Evolutionary conservation across 2,888 invertebrate species (phyloP).

Genomic region (Hypena proboscidalis): DNA sequence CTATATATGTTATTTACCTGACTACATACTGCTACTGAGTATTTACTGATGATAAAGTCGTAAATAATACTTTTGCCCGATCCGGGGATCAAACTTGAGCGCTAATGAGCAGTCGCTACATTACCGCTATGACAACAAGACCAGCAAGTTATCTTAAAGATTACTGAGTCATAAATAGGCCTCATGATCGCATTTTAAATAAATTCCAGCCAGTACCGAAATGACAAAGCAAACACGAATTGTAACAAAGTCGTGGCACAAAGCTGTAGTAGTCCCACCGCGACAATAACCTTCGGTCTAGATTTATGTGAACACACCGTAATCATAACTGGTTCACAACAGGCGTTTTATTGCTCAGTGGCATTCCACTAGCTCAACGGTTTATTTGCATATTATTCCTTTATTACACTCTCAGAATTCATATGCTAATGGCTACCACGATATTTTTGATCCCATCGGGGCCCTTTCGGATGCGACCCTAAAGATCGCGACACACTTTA

Average conservation of each 20-base stretch:
- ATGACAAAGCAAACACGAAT: conserved; percentile 28
- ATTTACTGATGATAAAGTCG: no score
- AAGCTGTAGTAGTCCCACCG: conserved; percentile 31
- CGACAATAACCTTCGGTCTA: conserved; percentile 41
- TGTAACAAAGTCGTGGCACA: conserved; percentile 29
- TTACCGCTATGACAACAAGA: no score
- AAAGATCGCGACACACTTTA: conserved; percentile 58
- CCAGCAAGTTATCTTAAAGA: no score
- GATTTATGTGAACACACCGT: conserved; percentile 49
- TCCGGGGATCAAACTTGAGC: no score
- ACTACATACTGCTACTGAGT: no score
- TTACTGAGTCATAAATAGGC: no score
- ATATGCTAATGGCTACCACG: conserved; percentile 69
- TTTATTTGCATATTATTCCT: conserved; percentile 80
- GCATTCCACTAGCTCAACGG: conserved; percentile 52
- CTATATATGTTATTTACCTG: no score
- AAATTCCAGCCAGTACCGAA: background rate
- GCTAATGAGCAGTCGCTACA: no score
- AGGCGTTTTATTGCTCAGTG: conserved; percentile 54
- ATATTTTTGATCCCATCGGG: conserved; percentile 65
- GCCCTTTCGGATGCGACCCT: conserved; percentile 55
- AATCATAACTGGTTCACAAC: conserved; percentile 56
- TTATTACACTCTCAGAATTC: conserved; percentile 77
- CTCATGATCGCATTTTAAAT: no score
- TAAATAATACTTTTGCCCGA: no score